Conservation (phyloP, 2,113 vertebrate species). For the Osmerus mordax region DNA sequence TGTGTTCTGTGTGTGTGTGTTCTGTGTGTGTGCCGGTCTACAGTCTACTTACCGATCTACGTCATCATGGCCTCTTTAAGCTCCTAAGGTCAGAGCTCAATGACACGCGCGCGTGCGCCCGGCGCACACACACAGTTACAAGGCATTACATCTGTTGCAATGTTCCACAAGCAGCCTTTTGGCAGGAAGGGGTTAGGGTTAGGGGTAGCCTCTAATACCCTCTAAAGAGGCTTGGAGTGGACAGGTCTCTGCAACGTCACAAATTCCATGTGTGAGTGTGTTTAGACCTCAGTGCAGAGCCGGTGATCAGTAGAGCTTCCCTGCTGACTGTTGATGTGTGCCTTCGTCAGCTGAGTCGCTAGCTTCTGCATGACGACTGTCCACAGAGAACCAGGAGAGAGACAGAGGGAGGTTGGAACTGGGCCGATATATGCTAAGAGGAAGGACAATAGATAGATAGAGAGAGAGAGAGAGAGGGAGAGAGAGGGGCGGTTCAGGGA, state of each 20-base stretch:
- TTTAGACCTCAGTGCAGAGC: neutral
- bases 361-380: no score
- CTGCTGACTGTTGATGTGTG: neutral
- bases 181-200: conserved; percentile 32
- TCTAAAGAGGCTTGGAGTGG: conserved; percentile 47
- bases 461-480: neutral
- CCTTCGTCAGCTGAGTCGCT: neutral
- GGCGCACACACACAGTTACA: conserved; percentile 7
- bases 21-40: neutral
- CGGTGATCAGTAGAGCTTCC: neutral
- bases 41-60: no score
- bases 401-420: neutral
- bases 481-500: neutral
- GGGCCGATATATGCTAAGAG: neutral
- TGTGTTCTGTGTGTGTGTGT: neutral
- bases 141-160: conserved; percentile 32
- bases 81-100: no score
- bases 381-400: neutral
- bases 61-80: no score
- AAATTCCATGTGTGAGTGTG: conserved; percentile 19
- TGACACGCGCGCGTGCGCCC: conserved; percentile 10
- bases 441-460: no score
- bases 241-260: conserved; percentile 3
- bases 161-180: conserved; percentile 39
- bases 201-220: conserved; percentile 49